phyloP scores from a whole-genome alignment of 2,113 vertebrate genomes.

The Galemys pyrenaicus region DNA sequence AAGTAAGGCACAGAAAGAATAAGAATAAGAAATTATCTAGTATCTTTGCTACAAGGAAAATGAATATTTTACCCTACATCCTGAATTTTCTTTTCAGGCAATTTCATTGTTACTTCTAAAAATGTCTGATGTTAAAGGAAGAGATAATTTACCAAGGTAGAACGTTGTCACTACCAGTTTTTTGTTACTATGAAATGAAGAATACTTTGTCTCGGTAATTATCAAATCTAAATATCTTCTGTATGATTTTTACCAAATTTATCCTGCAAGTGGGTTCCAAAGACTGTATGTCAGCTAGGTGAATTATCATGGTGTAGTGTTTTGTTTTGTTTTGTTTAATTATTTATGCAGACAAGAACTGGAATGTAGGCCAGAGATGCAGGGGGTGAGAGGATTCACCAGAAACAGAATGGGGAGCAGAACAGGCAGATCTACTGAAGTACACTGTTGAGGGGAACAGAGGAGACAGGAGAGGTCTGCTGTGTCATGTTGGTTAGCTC shows the following conservation, averaged over 20 bases:
- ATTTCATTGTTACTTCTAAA: not conserved
- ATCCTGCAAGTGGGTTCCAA: conserved; percentile 37
- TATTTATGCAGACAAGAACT: too few species aligned
- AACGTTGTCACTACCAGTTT: conserved; percentile 60
- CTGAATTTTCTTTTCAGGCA: conserved; percentile 12
- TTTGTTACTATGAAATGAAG: conserved; percentile 62
- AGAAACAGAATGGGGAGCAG: too few species aligned
- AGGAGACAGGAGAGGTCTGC: too few species aligned
- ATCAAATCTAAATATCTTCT: not conserved
- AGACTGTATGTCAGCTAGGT: conserved; percentile 23
- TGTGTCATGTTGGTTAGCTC: too few species aligned
- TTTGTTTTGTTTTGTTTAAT: too few species aligned
- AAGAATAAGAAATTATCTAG: not conserved
- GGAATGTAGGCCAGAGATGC: too few species aligned
- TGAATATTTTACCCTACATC: not conserved
- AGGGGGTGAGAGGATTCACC: too few species aligned
- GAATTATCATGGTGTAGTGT: not conserved
- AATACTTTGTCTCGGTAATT: conserved; percentile 18
- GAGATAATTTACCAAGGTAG: conserved; percentile 65
- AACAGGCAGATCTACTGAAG: too few species aligned
- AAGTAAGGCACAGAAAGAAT: not conserved
- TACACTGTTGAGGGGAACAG: too few species aligned
- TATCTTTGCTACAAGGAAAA: not conserved
- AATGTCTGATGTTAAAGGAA: conserved; percentile 56
- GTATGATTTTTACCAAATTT: conserved; percentile 17